Evolutionary conservation across 2,888 invertebrate species (phyloP), one percentile per base, ranked within the genome.

Genomic region (Zygaena filipendulae): DNA sequence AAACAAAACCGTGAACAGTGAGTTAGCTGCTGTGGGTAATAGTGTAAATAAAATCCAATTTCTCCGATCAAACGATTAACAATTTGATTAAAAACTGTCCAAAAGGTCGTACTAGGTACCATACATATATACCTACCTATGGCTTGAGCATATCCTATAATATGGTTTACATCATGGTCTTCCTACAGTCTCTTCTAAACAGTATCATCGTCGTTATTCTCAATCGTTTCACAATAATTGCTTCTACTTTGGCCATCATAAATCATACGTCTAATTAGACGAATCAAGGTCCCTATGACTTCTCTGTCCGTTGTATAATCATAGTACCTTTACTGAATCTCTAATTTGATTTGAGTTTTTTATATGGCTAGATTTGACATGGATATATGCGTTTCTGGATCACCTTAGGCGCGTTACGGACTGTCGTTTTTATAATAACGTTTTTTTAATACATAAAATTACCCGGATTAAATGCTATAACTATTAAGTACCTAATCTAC

Each of bases 211-310:
- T 32, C 41, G 39, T 42, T 42, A 39, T 43, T 57, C 47, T 43
- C 54, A 53, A 50, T 58, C 50, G 49, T 39, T 32, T 35, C 44
- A 40, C 38, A 48, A 50, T 62, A 60, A 61, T 61, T 61, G 56
- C 51, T 47, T 44, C 52, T 52, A 59, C 52, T 59, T 54, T 46
- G 39, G 40, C 47, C 44, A 44, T 46, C 51, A 58, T 67, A 67
- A 63, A 67, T 67, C 63, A 64, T 47, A 32, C 35, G 31, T 38
- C 47, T 58, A 58, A 63, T 62, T 63, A 63, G 59, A 52, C 54
- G 52, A 47, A 57, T 43, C 41, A 42, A 41, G 45, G 44, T 39
- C 48, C 43, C 36, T 31, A 32, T 47, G 51, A 53, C 51, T 45
- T 46, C 39, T 41, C 42, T 36, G 32, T 35, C 41, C 33, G 25